A percentile compares a stretch with the other conserved stretches of the same genome.
These are phyloP conservation scores for Calliphora vomitoria DNA, from an alignment of 2,888 invertebrate genomes.

Conservation along the genomic window DNA sequence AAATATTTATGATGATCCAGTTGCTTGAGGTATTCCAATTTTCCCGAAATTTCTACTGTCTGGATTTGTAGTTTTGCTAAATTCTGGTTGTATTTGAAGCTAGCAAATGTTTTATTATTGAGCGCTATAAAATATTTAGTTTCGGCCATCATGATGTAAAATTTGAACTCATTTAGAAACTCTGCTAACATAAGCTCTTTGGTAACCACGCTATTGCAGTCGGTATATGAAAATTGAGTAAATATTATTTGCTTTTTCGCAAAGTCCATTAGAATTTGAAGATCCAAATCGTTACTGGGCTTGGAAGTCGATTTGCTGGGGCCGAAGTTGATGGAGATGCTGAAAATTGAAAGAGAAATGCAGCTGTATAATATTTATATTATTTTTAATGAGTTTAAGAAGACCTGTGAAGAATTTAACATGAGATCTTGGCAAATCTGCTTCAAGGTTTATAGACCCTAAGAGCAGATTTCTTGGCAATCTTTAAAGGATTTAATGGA, in stretches of 20 bases:
- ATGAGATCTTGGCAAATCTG: too few relatives aligned
- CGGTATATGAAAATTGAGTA: neutral
- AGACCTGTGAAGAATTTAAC: too few relatives aligned
- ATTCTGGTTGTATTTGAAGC: conserved; percentile 25
- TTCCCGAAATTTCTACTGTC: conserved; percentile 35
- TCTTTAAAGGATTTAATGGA: too few relatives aligned
- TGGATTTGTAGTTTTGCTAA: conserved; percentile 27
- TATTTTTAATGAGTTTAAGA: too few relatives aligned
- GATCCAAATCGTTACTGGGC: neutral
- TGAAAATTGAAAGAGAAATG: neutral
- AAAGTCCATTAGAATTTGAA: conserved; percentile 44
- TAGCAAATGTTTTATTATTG: conserved; percentile 43
- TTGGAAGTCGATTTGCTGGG: neutral
- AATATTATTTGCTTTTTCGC: conserved; percentile 23
- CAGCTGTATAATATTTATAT: too few relatives aligned
- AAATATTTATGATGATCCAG: conserved; percentile 71
- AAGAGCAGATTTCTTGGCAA: too few relatives aligned
- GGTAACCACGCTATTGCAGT: neutral
- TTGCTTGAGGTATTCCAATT: conserved; percentile 63
- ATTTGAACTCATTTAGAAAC: conserved; percentile 54
- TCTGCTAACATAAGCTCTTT: conserved; percentile 4
- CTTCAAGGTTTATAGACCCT: too few relatives aligned
- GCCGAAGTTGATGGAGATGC: conserved; percentile 28
- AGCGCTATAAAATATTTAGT: conserved; percentile 56
- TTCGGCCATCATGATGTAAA: conserved; percentile 64